Evolutionary conservation across 2,797 vertebrate species (phyloP), one percentile per base, ranked within the genome.

Genomic region (Lutjanus argentimaculatus): DNA sequence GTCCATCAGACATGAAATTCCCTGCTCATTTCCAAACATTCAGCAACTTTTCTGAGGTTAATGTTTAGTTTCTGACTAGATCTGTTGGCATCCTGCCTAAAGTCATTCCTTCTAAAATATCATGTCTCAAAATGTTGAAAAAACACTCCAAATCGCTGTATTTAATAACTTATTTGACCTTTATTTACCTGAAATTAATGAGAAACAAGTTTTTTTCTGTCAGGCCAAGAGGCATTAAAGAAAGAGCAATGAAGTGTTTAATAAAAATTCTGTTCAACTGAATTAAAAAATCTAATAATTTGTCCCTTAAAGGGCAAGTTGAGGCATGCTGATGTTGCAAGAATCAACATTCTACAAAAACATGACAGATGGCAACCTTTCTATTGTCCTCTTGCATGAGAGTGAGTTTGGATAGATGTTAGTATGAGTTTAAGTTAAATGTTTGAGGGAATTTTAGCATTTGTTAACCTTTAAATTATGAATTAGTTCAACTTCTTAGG

Each of bases 111-210:
- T 73, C 58, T 22, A 8, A 62, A 46, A 52, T 70, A 45, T 8
- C 2, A 21, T 49, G 25, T 40, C 45, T 63, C 8, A 5, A 16
- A 58, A 51, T 12, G 16, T 2, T 30, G 30, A 36, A 21, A 40
- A 79, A 67, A 72, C 43, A 72, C 25, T 9, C 4, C 1, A 69
- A 10, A 40, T 52, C 21, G 17, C 15, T 55, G 46, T 25, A 57
- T 55, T 62, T 36, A 72, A 55, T 49, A 15, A 57, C 15, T 52
- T 17, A 58, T 72, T 67, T 63, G 62, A 66, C 77, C 30, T 71
- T 62, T 46, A 21, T 45, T 46, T 2, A 61, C 15, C n/a, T 61
- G 55, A 55, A 67, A 62, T 67, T 52, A 5, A 62, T 19, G 9
- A 25, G 64, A 51, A 62, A 21, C 30, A n/a, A 1, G 52, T 52